Evolutionary conservation across 2,113 vertebrate genomes (phyloP).

Genomic region (Canis aureus): DNA sequence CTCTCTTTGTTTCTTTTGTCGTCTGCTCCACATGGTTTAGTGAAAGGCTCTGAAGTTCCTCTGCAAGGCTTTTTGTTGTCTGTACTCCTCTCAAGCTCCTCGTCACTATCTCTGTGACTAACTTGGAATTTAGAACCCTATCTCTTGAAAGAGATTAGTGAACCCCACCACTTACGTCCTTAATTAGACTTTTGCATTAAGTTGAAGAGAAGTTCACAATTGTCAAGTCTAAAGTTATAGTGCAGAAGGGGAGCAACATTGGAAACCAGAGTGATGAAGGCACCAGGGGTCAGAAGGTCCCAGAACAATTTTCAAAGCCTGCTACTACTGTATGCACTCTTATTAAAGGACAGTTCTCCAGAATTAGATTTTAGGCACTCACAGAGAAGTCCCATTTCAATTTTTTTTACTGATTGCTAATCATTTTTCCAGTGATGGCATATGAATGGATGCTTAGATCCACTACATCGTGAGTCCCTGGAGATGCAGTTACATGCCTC

Average conservation of each 20-base stretch:
- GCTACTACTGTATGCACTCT: neutral
- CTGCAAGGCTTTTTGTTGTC: neutral
- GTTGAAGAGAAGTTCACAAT: neutral
- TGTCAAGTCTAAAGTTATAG: neutral
- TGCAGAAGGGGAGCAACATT: neutral
- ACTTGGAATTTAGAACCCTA: neutral
- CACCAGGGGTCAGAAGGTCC: neutral
- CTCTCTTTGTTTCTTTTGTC: conserved; percentile 15
- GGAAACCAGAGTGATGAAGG: neutral
- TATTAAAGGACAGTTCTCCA: neutral
- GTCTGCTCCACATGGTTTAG: neutral
- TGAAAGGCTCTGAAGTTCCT: neutral
- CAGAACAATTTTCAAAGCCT: neutral
- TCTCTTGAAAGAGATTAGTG: neutral
- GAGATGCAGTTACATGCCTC: neutral
- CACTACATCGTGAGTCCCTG: neutral
- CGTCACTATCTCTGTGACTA: neutral
- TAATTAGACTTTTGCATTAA: neutral
- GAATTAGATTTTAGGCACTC: neutral
- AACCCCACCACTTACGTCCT: neutral
- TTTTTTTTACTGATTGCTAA: neutral
- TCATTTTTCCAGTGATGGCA: neutral
- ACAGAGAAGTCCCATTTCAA: neutral
- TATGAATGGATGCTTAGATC: neutral
- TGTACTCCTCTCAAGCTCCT: neutral